These are phyloP conservation scores for Lamproptera curius DNA, from an alignment of 2,888 invertebrate genomes.

Conservation along the genomic window DNA sequence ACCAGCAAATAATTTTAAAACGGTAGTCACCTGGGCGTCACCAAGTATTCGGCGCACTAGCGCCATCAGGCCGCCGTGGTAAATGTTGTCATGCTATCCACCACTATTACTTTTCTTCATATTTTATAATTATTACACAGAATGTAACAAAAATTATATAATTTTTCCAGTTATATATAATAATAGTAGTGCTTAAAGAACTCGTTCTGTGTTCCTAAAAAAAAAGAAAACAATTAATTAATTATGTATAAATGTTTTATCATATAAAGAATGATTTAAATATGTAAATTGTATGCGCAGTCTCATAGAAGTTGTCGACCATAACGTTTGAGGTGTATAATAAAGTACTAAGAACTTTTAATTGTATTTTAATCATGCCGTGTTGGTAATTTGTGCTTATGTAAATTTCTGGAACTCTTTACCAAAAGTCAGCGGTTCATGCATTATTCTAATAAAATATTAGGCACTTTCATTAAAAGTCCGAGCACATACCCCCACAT, in stretches of 20 bases:
- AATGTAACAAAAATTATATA: conserved; percentile 57
- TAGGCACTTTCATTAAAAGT: conserved; percentile 69
- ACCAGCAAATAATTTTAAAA: no score
- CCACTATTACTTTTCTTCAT: conserved; percentile 56
- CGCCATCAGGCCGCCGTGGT: conserved; percentile 87
- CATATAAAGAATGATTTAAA: not conserved
- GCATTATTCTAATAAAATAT: conserved; percentile 67
- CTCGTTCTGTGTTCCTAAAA: not conserved
- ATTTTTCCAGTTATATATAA: conserved; percentile 19
- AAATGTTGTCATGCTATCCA: conserved; percentile 75
- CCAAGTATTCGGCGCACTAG: conserved; percentile 91
- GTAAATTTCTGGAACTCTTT: conserved; percentile 22
- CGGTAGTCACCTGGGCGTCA: conserved; percentile 89
- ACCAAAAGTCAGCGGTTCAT: conserved; percentile 48
- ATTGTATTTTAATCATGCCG: conserved; percentile 36
- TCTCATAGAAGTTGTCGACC: not conserved
- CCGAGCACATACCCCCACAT: conserved; percentile 69
- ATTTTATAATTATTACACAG: no score
- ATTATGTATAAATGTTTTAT: not conserved
- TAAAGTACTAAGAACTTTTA: not conserved
- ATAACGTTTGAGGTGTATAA: not conserved
- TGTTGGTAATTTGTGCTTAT: not conserved
- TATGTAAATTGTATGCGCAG: not conserved
- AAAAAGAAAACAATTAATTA: not conserved
- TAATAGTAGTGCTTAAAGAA: not conserved